Evolutionary conservation across 2,113 vertebrate species (phyloP).

Genomic region (Xenopus tropicalis): UCB_Xtro_10.0 CM004450.2:133005501-133006000

Average conservation of each 20-base stretch:
- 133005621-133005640: not conserved
- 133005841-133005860: no score
- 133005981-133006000: no score
- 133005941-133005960: no score
- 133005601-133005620: not conserved
- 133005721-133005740: not conserved
- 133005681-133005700: constrained; percentile 11
- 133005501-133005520: not conserved
- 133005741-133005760: not conserved
- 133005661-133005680: constrained; percentile 5
- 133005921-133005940: no score
- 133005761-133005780: not conserved
- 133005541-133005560: constrained; percentile 7
- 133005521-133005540: constrained; percentile 3
- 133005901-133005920: no score
- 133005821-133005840: no score
- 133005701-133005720: not conserved
- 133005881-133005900: constrained; percentile 6
- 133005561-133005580: not conserved
- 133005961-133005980: no score
- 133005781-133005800: not conserved
- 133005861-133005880: not conserved
- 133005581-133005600: not conserved
- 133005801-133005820: no score
- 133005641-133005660: constrained; percentile 18